These are phyloP conservation scores for Streblospio benedicti DNA, from an alignment of 1,140 invertebrate genomes.

Conservation along the genomic window DNA sequence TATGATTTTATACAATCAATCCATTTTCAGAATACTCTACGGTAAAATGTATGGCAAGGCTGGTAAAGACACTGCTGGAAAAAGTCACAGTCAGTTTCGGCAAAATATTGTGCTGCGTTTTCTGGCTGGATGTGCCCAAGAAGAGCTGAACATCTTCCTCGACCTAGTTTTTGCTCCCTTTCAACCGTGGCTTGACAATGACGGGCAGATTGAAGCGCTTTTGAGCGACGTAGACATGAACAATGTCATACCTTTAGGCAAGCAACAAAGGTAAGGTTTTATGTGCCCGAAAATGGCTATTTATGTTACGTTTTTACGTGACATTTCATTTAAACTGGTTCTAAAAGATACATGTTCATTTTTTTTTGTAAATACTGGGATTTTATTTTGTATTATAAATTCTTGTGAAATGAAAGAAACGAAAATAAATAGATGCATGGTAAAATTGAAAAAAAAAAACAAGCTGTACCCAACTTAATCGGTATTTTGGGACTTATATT, in stretches of 20 bases:
- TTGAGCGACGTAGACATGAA: conserved; percentile 23
- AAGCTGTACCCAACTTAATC: no score
- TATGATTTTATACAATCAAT: not conserved
- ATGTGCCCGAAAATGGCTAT: no score
- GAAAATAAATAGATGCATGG: no score
- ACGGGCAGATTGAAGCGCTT: conserved; percentile 7
- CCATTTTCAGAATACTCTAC: conserved; percentile 60
- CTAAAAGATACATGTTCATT: not conserved
- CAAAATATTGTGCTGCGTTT: conserved; percentile 70
- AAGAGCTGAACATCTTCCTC: conserved; percentile 70
- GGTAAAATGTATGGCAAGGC: conserved; percentile 77
- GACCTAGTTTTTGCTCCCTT: conserved; percentile 74
- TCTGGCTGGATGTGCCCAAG: conserved; percentile 66
- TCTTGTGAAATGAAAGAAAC: no score
- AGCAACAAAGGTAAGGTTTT: conserved; percentile 36
- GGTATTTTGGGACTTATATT: no score
- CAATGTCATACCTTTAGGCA: conserved; percentile 34
- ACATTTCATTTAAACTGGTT: not conserved
- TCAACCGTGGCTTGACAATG: no score
- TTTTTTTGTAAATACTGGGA: no score
- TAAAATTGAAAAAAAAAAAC: no score
- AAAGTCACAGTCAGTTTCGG: conserved; percentile 59
- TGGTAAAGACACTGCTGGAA: conserved; percentile 62
- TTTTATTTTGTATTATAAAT: no score
- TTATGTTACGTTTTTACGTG: not conserved